Conservation (phyloP, 2,113 vertebrate species). For the Hippocampus comes region DNA sequence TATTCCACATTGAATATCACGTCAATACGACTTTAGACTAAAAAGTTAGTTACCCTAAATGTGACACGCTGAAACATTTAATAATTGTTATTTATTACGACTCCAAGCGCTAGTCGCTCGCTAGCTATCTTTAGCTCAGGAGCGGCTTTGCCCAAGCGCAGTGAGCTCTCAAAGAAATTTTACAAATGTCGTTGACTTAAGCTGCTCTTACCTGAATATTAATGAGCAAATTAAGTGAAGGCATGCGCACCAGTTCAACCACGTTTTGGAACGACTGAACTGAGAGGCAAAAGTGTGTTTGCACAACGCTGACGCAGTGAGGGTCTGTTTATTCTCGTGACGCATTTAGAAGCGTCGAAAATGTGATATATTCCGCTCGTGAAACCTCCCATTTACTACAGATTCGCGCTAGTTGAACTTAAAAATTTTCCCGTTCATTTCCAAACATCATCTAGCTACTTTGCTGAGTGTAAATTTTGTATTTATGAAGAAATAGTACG, state of each 20-base stretch:
- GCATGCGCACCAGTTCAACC: not conserved
- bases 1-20: not conserved
- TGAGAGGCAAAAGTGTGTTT: too few relatives aligned
- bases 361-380: conserved; percentile 9
- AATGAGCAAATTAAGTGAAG: not conserved
- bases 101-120: not conserved
- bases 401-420: not conserved
- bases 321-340: conserved; percentile 48
- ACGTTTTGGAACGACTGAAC: not conserved
- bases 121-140: conserved; percentile 2
- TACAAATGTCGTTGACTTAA: not conserved
- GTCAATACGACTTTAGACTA: not conserved
- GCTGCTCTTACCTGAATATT: not conserved
- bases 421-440: not conserved
- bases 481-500: not conserved
- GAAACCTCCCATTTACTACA: not conserved
- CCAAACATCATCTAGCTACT: not conserved
- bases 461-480: not conserved
- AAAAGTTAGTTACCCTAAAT: not conserved
- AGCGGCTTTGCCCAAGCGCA: not conserved
- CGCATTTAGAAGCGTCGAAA: conserved; percentile 29
- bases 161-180: not conserved
- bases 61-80: not conserved
- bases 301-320: not conserved
- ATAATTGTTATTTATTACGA: not conserved